These are phyloP conservation scores for Sander lucioperca DNA, from an alignment of 2,113 vertebrate genomes.

Conservation along the genomic window DNA sequence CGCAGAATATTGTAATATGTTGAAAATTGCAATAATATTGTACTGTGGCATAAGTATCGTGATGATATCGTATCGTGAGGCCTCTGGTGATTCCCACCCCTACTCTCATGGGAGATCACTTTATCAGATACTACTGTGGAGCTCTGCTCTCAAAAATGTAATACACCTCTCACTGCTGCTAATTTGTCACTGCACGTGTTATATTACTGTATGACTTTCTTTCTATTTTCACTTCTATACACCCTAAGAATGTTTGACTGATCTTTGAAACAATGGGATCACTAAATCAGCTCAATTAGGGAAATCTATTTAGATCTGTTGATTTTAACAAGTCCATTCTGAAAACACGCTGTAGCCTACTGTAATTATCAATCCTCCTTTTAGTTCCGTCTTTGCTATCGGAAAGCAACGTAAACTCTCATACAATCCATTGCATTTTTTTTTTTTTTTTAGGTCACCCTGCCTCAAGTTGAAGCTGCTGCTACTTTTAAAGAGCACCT, in stretches of 20 bases:
- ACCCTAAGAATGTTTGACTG: not conserved
- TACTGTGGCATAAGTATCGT: too few species aligned
- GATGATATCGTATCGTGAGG: too few species aligned
- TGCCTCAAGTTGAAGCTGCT: not conserved
- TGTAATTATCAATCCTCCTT: not conserved
- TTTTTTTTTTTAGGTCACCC: not conserved
- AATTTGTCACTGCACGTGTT: not conserved
- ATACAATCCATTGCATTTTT: too few species aligned
- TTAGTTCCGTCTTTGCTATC: not conserved
- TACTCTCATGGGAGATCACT: not conserved
- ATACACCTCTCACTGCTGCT: constrained; percentile 1
- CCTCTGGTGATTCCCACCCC: not conserved
- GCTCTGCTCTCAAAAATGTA: constrained; percentile 14
- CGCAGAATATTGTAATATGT: too few species aligned
- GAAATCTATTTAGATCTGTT: not conserved
- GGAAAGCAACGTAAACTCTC: not conserved
- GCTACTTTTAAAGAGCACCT: not conserved
- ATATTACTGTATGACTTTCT: constrained; percentile 1
- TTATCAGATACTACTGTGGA: constrained; percentile 16
- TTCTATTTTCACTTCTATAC: not conserved
- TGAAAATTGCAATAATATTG: too few species aligned
- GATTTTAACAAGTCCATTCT: not conserved
- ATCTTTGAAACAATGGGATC: not conserved
- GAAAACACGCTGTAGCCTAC: not conserved
- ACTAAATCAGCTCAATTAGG: not conserved